These are phyloP conservation scores for Phyllostomus hastatus DNA, from an alignment of 2,113 vertebrate genomes.

Conservation along the genomic window DNA sequence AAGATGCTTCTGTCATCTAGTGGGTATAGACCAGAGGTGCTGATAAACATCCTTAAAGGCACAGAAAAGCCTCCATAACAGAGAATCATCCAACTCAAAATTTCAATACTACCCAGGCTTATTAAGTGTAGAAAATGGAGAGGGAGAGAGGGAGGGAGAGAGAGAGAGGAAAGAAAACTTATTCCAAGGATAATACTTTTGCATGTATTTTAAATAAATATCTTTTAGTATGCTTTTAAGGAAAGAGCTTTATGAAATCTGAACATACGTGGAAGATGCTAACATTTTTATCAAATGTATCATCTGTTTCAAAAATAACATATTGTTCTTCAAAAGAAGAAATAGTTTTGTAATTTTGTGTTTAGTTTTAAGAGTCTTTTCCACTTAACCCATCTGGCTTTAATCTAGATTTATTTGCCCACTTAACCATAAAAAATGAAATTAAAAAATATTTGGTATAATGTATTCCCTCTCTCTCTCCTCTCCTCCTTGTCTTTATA, in stretches of 20 bases:
- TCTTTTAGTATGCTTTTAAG: not conserved
- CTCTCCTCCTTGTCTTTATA: not conserved
- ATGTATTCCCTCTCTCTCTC: not conserved
- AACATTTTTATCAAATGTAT: not conserved
- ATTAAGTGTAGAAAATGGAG: not conserved
- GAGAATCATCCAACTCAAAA: not conserved
- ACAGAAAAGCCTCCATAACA: too few species aligned
- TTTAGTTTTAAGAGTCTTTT: not conserved
- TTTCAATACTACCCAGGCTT: not conserved
- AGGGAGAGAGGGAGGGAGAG: not conserved
- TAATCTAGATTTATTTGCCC: not conserved
- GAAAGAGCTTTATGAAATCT: not conserved
- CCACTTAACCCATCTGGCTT: not conserved
- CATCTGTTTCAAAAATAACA: not conserved
- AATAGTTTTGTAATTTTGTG: not conserved
- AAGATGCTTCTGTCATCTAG: accelerated
- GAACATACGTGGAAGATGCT: not conserved
- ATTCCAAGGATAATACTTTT: not conserved
- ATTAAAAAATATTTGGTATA: not conserved
- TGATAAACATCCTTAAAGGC: accelerated
- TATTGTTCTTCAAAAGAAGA: not conserved
- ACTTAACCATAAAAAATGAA: not conserved
- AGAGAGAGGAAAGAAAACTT: not conserved
- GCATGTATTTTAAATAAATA: not conserved
- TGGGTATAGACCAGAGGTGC: not conserved